Base-by-base conservation (phyloP, 92 coral and sea anemone genomes). In the Porites lobata region DNA sequence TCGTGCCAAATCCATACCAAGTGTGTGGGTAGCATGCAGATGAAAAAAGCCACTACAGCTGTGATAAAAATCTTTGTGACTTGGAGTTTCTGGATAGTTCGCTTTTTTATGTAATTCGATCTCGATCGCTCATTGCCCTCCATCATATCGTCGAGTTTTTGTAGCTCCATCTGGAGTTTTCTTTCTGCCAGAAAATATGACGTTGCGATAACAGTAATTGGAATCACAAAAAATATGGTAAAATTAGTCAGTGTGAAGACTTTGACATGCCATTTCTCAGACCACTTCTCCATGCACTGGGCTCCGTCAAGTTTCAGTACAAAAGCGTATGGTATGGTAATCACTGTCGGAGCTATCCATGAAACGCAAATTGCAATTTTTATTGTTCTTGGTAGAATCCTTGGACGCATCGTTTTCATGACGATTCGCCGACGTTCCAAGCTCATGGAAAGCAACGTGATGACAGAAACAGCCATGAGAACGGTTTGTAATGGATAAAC, bases 401-500 rank as follows among this genome's bases (percentile, higher is more conserved):
- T 86, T 74, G 87, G 87, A 9, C 80, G 87, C 56, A 97, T 76
- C 3, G 98, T 96, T 7, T 91, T 53, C 89, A 95, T 89, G 17
- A 97, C 95, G 57, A 93, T 90, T 4, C 98, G 94, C 22, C 90
- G 89, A 9, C 99, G 95, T 72, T 97, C 99, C 69, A 97, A 76
- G 57, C 98, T 96, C 99, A 97, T 97, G 57, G 94, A 92, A 38
- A 96, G 85, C 75, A 97, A 63, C 17, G 97, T 97, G 57, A 95
- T 91, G 21, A 97, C 98, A 3, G 98, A 97, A 2, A 97, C 98
- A 3, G 98, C 94, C 94, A 96, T 90, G 14, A 97, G 91, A 0
- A 95, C 82, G 1, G 99, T 97, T 83, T 97, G 99, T 17, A 94
- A 86, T 18, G 99, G 99, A 75, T 96, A 97, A 4, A 97, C 91